Evolutionary conservation across 2,113 vertebrate species (phyloP).

Genomic region (Uropsilus gracilis): DNA sequence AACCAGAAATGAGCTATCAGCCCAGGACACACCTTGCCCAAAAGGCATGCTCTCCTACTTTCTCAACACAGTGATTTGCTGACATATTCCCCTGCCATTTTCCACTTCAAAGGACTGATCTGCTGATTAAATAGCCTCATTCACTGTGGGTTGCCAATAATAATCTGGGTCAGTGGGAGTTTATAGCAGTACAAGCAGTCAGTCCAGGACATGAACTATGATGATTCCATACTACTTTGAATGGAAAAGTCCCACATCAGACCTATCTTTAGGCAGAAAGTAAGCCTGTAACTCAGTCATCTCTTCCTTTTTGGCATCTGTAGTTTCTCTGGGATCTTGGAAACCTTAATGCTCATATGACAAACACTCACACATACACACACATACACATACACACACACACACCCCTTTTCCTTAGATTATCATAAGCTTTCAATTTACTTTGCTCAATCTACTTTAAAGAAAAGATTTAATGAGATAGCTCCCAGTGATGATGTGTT

Average conservation of each 20-base stretch:
- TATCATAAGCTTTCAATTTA: background rate
- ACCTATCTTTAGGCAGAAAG: background rate
- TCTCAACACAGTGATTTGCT: background rate
- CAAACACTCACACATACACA: background rate
- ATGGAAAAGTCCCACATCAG: background rate
- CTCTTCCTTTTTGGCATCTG: background rate
- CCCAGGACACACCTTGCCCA: background rate
- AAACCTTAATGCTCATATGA: background rate
- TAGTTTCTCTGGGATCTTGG: background rate
- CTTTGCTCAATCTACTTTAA: background rate
- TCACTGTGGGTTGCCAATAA: slow-evolving; percentile 6
- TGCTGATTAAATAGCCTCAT: background rate
- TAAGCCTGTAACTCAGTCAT: background rate
- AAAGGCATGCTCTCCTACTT: background rate
- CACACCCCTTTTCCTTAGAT: background rate
- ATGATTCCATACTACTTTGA: background rate
- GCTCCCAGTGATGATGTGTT: background rate
- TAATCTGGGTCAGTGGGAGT: slow-evolving; percentile 42
- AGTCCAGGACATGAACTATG: background rate
- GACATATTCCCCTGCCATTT: slow-evolving; percentile 18
- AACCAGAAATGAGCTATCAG: background rate
- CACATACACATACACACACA: no score
- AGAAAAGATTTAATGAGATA: background rate
- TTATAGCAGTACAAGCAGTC: background rate
- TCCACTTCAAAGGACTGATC: background rate